Percentiles rank a stretch among this genome's conserved stretches.
Evolutionary conservation across 2,113 vertebrate genomes (phyloP).

Genomic region (Empidonax traillii): DNA sequence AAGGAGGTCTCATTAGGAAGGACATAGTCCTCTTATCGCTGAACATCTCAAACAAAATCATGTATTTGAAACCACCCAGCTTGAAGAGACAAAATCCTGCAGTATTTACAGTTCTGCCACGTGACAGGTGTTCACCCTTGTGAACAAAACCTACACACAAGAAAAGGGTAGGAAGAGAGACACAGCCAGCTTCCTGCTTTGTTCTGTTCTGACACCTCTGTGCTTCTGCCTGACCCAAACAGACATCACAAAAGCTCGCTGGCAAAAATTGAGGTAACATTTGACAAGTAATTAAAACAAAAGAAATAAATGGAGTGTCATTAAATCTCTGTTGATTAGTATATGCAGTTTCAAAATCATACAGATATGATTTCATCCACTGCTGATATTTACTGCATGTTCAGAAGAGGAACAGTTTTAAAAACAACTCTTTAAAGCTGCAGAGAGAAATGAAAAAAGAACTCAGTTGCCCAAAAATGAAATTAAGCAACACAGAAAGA

Average conservation of each 20-base stretch:
- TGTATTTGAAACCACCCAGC: not conserved
- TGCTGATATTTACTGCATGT: not conserved
- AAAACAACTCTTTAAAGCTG: not conserved
- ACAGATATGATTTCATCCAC: not conserved
- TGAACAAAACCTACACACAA: not conserved
- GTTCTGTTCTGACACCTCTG: not conserved
- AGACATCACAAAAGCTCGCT: constrained; percentile 22
- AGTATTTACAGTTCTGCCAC: not conserved
- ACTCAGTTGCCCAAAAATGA: not conserved
- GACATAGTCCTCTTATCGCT: not conserved
- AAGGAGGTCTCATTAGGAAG: constrained; percentile 14
- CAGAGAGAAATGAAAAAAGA: not conserved
- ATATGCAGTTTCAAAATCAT: not conserved
- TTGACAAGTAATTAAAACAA: not conserved
- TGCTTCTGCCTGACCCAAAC: constrained; percentile 14
- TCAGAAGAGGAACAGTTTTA: not conserved
- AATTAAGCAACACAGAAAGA: not conserved
- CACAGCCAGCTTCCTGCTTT: not conserved
- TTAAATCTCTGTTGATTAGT: not conserved
- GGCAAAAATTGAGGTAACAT: constrained; percentile 46
- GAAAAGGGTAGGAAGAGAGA: not conserved
- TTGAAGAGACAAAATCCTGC: not conserved
- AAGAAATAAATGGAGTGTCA: not conserved
- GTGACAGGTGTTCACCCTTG: not conserved
- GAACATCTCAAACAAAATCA: not conserved